Conservation (phyloP, 2,888 invertebrate genomes). For the Epiblema foenella region DNA sequence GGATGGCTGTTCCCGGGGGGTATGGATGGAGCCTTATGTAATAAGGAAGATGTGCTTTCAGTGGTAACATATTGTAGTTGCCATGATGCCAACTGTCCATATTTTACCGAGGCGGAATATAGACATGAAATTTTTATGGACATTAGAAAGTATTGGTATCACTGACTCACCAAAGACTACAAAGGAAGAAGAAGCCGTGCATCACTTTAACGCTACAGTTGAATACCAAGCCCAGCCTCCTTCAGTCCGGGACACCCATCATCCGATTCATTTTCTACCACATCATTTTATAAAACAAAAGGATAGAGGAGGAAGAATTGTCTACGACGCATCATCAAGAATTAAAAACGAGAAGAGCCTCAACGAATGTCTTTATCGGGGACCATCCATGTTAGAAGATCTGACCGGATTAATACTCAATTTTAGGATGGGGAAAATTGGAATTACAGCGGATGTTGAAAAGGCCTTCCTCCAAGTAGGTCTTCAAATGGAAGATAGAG, state of each 20-base stretch:
- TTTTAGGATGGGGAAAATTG: background rate
- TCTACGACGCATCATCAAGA: slow-evolving; percentile 7
- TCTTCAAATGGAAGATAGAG: background rate
- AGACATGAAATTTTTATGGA: slow-evolving; percentile 7
- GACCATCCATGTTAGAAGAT: slow-evolving; percentile 2
- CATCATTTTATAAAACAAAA: slow-evolving; percentile 1
- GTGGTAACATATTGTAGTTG: slow-evolving; percentile 7
- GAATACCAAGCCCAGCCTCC: background rate
- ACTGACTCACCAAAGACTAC: slow-evolving; percentile 8
- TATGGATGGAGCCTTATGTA: background rate
- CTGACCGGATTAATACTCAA: background rate
- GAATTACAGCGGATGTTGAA: too few species aligned
- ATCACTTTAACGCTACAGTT: background rate
- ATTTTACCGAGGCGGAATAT: slow-evolving; percentile 3
- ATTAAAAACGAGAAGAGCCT: background rate
- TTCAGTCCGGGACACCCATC: background rate
- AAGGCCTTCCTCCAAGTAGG: background rate
- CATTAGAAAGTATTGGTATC: background rate
- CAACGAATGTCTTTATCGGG: slow-evolving; percentile 2
- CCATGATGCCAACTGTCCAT: background rate
- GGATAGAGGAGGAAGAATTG: background rate
- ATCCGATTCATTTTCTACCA: background rate
- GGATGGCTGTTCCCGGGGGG: background rate
- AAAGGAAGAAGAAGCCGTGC: slow-evolving; percentile 8
- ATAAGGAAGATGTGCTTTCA: background rate